Evolutionary conservation across 2,888 invertebrate species (phyloP).

Genomic region (Himalopsyche kuldschensis): DNA sequence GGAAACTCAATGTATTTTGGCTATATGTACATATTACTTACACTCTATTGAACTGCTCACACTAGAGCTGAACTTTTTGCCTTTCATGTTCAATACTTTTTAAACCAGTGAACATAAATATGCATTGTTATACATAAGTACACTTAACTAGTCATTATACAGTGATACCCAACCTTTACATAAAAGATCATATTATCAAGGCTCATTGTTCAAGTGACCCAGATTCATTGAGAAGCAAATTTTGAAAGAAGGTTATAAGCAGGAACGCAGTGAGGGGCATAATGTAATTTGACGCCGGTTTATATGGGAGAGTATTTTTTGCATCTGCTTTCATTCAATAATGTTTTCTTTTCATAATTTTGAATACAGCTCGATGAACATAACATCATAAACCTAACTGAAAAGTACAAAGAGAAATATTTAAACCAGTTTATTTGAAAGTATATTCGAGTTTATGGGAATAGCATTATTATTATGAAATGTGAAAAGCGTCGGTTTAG

Average conservation of each 20-base stretch:
- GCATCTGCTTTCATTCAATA: neutral
- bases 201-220: neutral
- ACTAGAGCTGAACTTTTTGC: no score
- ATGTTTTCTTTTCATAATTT: neutral
- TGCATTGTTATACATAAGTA: neutral
- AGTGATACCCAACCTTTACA: neutral
- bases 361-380: neutral
- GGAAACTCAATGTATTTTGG: no score
- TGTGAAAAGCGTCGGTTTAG: no score
- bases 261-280: neutral
- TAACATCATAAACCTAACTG: no score
- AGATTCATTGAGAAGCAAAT: neutral
- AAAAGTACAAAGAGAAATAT: no score
- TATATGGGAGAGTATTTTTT: neutral
- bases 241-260: neutral
- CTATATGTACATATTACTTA: no score
- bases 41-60: no score
- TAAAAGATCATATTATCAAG: neutral
- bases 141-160: neutral
- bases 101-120: neutral
- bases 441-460: no score
- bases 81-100: no score
- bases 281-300: neutral
- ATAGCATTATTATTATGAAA: no score
- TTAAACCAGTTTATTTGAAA: no score